A percentile compares a stretch with the other conserved stretches of the same genome.
These are phyloP conservation scores for Antheraea assamensis DNA, from an alignment of 2,888 invertebrate species.

Conservation along the genomic window DNA sequence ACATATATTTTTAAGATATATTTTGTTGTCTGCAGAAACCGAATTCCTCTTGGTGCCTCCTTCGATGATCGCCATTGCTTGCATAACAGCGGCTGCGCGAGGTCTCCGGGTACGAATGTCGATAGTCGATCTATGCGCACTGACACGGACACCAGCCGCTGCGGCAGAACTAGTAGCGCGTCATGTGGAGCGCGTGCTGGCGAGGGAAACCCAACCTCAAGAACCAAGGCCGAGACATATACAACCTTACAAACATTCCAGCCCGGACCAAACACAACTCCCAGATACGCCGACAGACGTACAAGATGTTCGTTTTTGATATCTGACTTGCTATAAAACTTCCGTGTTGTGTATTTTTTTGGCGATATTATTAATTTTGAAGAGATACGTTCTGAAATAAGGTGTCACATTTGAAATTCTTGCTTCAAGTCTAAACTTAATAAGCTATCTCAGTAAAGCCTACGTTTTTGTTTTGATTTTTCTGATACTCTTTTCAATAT, in stretches of 20 bases:
- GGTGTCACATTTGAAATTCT: not conserved
- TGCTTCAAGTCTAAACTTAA: not conserved
- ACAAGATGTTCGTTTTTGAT: conserved; percentile 83
- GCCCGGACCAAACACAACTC: conserved; percentile 64
- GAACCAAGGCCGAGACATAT: conserved; percentile 60
- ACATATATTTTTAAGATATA: not conserved
- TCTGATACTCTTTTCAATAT: not conserved
- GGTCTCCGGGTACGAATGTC: conserved; percentile 80
- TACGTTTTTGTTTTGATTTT: not conserved
- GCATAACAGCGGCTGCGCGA: conserved; percentile 86
- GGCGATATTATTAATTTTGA: not conserved
- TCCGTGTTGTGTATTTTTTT: not conserved
- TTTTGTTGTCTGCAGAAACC: conserved; percentile 83
- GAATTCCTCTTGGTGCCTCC: conserved; percentile 87
- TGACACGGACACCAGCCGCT: conserved; percentile 75
- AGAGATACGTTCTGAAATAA: not conserved
- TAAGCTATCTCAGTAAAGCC: not conserved
- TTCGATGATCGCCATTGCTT: conserved; percentile 87
- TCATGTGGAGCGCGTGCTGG: conserved; percentile 83
- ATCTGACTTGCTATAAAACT: not conserved
- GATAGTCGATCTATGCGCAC: conserved; percentile 65
- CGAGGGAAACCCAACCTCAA: conserved; percentile 79
- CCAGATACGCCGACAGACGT: conserved; percentile 85
- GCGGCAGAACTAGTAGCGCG: conserved; percentile 80
- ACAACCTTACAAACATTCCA: conserved; percentile 57